Base-by-base conservation (phyloP, 1,140 invertebrate genomes). In the Tachypleus tridentatus region DNA sequence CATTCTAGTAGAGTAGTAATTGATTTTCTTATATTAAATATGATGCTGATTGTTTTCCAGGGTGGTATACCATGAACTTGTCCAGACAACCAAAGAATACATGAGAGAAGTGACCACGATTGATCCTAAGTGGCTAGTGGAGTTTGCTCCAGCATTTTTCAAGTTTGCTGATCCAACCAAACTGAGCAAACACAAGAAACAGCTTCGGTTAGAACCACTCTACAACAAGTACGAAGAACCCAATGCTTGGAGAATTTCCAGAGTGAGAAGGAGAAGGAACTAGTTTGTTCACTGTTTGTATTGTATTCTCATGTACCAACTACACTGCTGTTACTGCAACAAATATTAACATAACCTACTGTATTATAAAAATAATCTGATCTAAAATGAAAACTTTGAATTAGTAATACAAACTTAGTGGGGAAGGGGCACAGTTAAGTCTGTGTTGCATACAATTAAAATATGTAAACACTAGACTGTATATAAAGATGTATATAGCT, bases 181-280 rank as follows among this genome's bases (percentile, higher is more conserved):
- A 78, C 82, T 99, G 0, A 97, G 93, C 74, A 98, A 98, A 76
- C 97, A 98, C 75, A 99, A 99, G 83, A 98, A 98, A 77, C 98
- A 98, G 80, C 95, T 99, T 81, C 83, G 95, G 70, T 82, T 99
- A 51, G 97, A 99, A 76, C 97, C 97, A 0, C 78, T 99, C 0
- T 96, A 96, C 76, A 99, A 99, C 77, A 99, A 99, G 80, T 99
- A 98, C 74, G 97, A 99, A 78, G 97, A 99, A 77, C 91, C 96
- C 0, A 99, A 99, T 78, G 88, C 95, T 0, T 99, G 97, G 97
- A 84, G 97, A 77, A 98, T 99, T 80, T 98, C 96, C 0, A 80
- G 96, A 72, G 91, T 96, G 58, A 81, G 93, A 58, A 84, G 90
- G 73, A 81, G 92, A 72, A 83, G 91, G 72, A 96, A 95, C 83